Evolutionary conservation across 92 coral and sea anemone genomes (phyloP), one percentile per base, ranked within the genome.

Genomic region (Plumapathes pennacea): DNA sequence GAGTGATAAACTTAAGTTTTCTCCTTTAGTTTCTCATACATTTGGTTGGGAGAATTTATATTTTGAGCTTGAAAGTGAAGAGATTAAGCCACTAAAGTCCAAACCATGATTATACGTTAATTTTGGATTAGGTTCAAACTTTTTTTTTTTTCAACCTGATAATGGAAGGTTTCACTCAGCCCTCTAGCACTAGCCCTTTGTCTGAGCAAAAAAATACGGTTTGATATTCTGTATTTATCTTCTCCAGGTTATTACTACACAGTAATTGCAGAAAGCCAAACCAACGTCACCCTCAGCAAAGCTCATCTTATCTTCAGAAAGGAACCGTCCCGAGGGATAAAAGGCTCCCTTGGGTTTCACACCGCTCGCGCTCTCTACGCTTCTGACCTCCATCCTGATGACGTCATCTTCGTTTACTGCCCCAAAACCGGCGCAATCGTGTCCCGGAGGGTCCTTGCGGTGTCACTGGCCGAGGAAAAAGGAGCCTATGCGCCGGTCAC

Each of bases 401-500:
- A 88, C 57, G 31, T 36, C 54, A 59, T 88, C 32, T 57, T 60
- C 50, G 60, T 72, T 55, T 86, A 88, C 54, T 14, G 34, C 27
- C 32, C 67, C 55, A 60, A 23, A 6, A 18, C 10, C 26, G 32
- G 20, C 19, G n/a, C 25, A 43, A 39, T 29, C 57, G 32, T 13
- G 24, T 20, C 69, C 43, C 69, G 57, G 19, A 51, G 26, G 30
- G 81, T 88, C 14, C 61, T 49, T 33, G 67, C 65, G 36, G 81
- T 88, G 28, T 62, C 86, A 36, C 42, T 62, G 41, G 81, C 69
- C 4, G 21, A 55, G 11, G 58, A 31, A 6, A 2, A 34, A 15
- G 96, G 96, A 1, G 96, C 96, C 46, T 88, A 65, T 66, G 96
- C 96, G 10, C 96, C 96, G n/a, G 90, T 88, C 21, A 88, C 96